Conservation (phyloP, 1,140 invertebrate genomes). For the Thereuonema tuberculata region DNA sequence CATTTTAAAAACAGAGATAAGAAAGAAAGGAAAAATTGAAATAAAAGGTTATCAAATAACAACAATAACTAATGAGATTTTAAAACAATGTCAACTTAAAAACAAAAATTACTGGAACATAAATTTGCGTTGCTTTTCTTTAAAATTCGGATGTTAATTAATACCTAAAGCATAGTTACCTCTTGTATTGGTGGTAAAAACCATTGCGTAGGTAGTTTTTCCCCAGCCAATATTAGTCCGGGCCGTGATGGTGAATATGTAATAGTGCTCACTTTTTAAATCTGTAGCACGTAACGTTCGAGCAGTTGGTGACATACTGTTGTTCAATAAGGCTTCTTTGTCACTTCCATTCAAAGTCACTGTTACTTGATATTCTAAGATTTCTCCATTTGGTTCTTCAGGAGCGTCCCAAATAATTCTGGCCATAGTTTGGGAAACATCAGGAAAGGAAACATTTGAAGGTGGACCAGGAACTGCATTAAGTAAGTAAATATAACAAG, state of each 20-base stretch:
- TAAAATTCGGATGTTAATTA: too few species aligned
- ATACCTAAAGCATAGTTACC: too few species aligned
- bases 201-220: conserved; percentile 63
- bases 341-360: conserved; percentile 58
- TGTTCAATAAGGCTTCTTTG: conserved; percentile 54
- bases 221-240: conserved; percentile 85
- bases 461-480: conserved; percentile 74
- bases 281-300: conserved; percentile 72
- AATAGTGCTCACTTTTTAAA: conserved; percentile 67
- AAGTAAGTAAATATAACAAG: conserved; percentile 12
- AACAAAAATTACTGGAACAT: too few species aligned
- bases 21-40: too few species aligned
- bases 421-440: conserved; percentile 80
- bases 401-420: conserved; percentile 92
- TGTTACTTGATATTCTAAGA: conserved; percentile 76
- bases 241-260: conserved; percentile 81
- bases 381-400: conserved; percentile 88
- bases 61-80: too few species aligned
- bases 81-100: too few species aligned
- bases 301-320: conserved; percentile 69
- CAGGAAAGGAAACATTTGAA: conserved; percentile 88
- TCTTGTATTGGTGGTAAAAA: conserved; percentile 82
- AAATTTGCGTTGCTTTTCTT: too few species aligned
- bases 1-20: too few species aligned
- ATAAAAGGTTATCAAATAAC: too few species aligned